These are phyloP conservation scores for Apotomis turbidana DNA, from an alignment of 2,888 invertebrate genomes.

Conservation along the genomic window DNA sequence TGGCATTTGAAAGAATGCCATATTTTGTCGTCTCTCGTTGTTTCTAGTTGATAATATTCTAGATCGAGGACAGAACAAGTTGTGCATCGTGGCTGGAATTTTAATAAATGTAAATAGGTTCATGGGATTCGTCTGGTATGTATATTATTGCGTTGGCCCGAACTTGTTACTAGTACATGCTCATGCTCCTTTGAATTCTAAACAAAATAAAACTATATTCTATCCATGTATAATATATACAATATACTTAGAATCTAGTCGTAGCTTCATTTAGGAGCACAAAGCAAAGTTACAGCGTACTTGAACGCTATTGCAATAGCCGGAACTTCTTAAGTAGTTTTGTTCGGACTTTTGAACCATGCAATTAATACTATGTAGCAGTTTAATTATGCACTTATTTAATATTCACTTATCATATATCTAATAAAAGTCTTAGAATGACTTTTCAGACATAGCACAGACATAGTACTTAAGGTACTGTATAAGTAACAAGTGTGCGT, in stretches of 20 bases:
- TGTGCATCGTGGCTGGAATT: constrained; percentile 35
- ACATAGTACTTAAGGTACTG: no score
- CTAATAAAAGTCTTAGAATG: no score
- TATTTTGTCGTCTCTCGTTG: constrained; percentile 13
- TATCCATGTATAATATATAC: background rate
- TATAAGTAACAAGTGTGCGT: no score
- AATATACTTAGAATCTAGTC: background rate
- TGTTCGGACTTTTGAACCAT: background rate
- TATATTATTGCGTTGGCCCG: constrained; percentile 35
- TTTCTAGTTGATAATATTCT: constrained; percentile 29
- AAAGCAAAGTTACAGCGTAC: constrained; percentile 3
- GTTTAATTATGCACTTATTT: no score
- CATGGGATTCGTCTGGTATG: constrained; percentile 37
- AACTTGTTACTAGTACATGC: constrained; percentile 22
- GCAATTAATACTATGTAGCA: background rate
- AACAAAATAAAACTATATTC: constrained; percentile 11
- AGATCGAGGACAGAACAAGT: constrained; percentile 35
- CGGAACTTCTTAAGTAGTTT: constrained; percentile 10
- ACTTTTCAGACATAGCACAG: no score
- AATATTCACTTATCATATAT: no score
- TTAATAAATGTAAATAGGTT: constrained; percentile 37
- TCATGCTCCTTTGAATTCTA: constrained; percentile 30
- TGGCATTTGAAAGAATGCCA: constrained; percentile 17
- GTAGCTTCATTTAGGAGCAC: background rate
- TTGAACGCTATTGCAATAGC: background rate